These are phyloP conservation scores for Xiphydria camelus DNA, from an alignment of 2,888 invertebrate species.

Conservation along the genomic window DNA sequence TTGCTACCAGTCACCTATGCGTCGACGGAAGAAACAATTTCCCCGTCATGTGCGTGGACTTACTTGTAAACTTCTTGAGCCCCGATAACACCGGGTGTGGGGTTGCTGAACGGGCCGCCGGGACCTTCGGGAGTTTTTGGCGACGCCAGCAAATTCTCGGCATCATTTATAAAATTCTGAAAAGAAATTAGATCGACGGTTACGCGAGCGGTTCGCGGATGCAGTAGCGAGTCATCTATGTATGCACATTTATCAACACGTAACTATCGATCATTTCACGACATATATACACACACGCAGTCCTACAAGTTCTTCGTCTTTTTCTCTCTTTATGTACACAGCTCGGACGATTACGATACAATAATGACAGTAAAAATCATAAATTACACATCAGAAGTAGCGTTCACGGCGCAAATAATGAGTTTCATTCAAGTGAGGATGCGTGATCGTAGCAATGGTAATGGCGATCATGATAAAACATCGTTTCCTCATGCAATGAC, in stretches of 20 bases:
- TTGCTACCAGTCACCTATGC: neutral
- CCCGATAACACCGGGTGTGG: constrained; percentile 95
- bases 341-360: neutral
- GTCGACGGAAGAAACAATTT: constrained; percentile 1
- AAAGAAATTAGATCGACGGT: constrained; percentile 36
- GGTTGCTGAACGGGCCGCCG: constrained; percentile 60
- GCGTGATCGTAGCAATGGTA: neutral
- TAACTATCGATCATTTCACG: neutral
- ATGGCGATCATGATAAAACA: too few relatives aligned
- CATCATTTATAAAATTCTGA: constrained; percentile 79
- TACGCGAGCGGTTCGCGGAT: too few relatives aligned
- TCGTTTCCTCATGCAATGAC: constrained; percentile 33
- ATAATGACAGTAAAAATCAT: constrained; percentile 4
- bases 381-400: constrained; percentile 5
- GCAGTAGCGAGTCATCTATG: too few relatives aligned
- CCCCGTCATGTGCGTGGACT: constrained; percentile 20
- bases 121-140: constrained; percentile 72
- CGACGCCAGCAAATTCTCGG: constrained; percentile 77
- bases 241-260: too few relatives aligned
- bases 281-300: too few relatives aligned
- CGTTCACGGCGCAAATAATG: neutral
- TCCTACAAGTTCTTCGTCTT: too few relatives aligned
- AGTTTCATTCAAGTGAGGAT: constrained; percentile 5
- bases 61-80: constrained; percentile 96
- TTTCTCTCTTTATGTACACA: too few relatives aligned